Evolutionary conservation across 2,113 vertebrate genomes (phyloP).

Genomic region (Tragelaphus scriptus): DNA sequence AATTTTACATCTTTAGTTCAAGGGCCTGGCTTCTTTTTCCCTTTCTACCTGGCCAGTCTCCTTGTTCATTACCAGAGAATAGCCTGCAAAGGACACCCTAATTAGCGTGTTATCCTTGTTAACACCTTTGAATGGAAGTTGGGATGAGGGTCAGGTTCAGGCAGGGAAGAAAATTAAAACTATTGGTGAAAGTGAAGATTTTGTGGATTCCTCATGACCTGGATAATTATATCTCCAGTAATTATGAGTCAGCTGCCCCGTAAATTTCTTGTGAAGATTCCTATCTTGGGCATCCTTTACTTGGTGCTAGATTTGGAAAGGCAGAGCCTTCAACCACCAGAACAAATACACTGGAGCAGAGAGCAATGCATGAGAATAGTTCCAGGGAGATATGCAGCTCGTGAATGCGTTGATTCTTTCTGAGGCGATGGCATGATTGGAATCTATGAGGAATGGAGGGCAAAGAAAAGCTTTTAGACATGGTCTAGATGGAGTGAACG

Average conservation of each 20-base stretch:
- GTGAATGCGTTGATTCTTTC: background rate
- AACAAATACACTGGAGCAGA: no score
- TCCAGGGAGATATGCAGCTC: no score
- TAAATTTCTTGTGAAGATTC: no score
- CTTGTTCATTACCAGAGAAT: background rate
- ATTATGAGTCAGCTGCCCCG: background rate
- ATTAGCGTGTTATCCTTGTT: background rate
- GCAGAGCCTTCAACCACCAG: no score
- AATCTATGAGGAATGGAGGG: background rate
- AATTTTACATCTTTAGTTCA: background rate
- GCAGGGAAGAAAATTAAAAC: background rate
- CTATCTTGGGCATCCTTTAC: no score
- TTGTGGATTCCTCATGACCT: background rate
- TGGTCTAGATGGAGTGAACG: background rate
- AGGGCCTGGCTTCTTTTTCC: background rate
- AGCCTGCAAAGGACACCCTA: background rate
- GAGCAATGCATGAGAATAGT: no score
- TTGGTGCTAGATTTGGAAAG: no score
- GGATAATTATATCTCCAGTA: background rate
- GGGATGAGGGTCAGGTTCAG: background rate
- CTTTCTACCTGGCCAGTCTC: background rate
- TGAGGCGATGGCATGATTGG: background rate
- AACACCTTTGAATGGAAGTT: background rate
- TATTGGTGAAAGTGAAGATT: background rate
- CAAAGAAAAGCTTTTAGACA: background rate